Percentiles rank a stretch among this genome's conserved stretches.
Evolutionary conservation across 2,797 vertebrate genomes (phyloP).

Genomic region (Diglossa cyanea): DNA sequence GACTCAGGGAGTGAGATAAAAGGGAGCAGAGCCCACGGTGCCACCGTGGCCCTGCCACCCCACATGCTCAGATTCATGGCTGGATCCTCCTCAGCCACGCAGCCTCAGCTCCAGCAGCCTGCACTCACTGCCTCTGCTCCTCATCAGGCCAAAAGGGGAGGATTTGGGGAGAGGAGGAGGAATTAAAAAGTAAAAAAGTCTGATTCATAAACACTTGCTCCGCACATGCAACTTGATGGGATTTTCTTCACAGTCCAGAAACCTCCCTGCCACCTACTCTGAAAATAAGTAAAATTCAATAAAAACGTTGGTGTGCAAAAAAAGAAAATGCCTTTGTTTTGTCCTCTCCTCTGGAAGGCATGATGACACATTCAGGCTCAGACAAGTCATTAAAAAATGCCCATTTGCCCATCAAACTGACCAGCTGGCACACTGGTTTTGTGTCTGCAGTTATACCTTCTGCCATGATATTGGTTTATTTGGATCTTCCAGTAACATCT

Average conservation of each 20-base stretch:
- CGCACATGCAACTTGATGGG: accelerated
- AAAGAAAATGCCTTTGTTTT: background rate
- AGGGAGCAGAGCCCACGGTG: accelerated
- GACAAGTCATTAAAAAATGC: background rate
- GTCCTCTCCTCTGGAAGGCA: background rate
- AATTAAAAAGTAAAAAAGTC: background rate
- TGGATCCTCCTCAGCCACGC: background rate
- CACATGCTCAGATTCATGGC: accelerated
- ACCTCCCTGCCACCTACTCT: background rate
- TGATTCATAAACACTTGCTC: background rate
- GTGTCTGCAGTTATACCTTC: background rate
- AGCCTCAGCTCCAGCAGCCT: background rate
- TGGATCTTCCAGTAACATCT: background rate
- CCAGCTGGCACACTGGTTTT: background rate
- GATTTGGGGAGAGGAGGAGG: accelerated
- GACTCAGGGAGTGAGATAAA: accelerated
- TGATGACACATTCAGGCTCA: background rate
- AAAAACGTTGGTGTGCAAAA: background rate
- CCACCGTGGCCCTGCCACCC: background rate
- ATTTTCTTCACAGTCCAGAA: background rate
- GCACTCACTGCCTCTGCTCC: background rate
- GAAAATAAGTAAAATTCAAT: background rate
- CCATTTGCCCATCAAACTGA: background rate
- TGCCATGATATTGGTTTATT: background rate
- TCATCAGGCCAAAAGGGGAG: background rate